Base-by-base conservation (phyloP, 2,113 vertebrate species). In the Setophaga kirtlandii region DNA sequence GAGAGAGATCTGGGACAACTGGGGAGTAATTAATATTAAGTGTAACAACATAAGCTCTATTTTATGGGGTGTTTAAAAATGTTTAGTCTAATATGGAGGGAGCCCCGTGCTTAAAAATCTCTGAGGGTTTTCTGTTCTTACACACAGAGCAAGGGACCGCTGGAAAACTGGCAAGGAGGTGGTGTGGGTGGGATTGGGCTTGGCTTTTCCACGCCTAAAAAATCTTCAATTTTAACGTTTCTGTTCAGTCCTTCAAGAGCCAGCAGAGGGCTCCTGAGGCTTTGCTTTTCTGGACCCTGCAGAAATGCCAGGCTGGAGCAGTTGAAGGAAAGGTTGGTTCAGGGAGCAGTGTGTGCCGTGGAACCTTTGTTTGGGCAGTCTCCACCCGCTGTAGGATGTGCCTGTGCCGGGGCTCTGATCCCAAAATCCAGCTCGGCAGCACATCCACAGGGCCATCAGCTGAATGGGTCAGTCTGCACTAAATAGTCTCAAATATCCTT, bases 251-350 rank as follows among this genome's bases (percentile, higher is more conserved):
- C 9, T 27, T 68, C n/a, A 44, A 53, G 60, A 39, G 11, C 95
- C 94, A 92, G 92, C 90, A 96, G 93, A 89, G 93, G 96, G 96
- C 95, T 93, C 73, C 39, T 86, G 56, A 14, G 23, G 41, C 83
- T 83, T 71, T 81, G 56, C 5, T 77, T 91, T 87, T 28, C 3
- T 12, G 39, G 52, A 10, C 44, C 63, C 79, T 68, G 4, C 35
- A 23, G 7, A 5, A 89, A 27, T 9, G 4, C 0, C 16, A 9
- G 47, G 9, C 6, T 15, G 62, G 20, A 33, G 13, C 13, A 6
- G 25, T 53, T 18, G 5, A 12, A 24, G 21, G 39, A 20, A 52
- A 52, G 1, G 15, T 39, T 8, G 62, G 3, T 37, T 11, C 35
- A 6, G 77, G 62, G 47, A 30, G 1, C 68, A 12, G 3, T 17